Evolutionary conservation across 2,113 vertebrate genomes (phyloP).

Genomic region (Antechinus flavipes): DNA sequence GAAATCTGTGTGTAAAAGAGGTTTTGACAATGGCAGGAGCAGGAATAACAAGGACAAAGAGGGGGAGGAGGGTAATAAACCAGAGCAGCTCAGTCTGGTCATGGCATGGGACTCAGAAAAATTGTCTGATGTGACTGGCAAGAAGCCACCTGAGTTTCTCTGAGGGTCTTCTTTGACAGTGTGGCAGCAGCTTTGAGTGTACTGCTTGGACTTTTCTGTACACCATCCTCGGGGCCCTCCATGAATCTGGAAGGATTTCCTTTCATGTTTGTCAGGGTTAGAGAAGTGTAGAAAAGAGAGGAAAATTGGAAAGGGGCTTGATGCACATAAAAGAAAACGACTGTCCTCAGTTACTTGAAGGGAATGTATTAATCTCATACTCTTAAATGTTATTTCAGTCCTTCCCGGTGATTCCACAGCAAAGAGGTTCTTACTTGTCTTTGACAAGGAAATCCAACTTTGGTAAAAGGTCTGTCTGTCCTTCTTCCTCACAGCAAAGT

Average conservation of each 20-base stretch:
- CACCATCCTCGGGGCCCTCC: conserved; percentile 23
- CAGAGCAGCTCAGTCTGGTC: neutral
- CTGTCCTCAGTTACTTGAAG: neutral
- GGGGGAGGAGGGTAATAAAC: neutral
- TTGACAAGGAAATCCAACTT: neutral
- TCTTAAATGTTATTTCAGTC: neutral
- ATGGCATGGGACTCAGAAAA: neutral
- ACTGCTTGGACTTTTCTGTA: neutral
- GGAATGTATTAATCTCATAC: neutral
- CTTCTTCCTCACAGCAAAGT: neutral
- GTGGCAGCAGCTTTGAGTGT: conserved; percentile 8
- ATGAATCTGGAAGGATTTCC: conserved; percentile 49
- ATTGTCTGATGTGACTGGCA: neutral
- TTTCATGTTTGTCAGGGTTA: conserved; percentile 14
- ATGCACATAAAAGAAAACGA: conserved; percentile 10
- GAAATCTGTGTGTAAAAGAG: neutral
- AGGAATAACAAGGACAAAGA: neutral
- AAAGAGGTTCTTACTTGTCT: neutral
- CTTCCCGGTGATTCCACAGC: conserved; percentile 4
- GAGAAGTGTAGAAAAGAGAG: neutral
- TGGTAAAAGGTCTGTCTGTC: neutral
- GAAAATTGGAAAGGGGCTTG: neutral
- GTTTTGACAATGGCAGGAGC: neutral
- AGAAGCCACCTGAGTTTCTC: neutral
- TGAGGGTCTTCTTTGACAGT: neutral